Base-by-base conservation (phyloP, 2,888 invertebrate genomes). In the Plutella xylostella region DNA sequence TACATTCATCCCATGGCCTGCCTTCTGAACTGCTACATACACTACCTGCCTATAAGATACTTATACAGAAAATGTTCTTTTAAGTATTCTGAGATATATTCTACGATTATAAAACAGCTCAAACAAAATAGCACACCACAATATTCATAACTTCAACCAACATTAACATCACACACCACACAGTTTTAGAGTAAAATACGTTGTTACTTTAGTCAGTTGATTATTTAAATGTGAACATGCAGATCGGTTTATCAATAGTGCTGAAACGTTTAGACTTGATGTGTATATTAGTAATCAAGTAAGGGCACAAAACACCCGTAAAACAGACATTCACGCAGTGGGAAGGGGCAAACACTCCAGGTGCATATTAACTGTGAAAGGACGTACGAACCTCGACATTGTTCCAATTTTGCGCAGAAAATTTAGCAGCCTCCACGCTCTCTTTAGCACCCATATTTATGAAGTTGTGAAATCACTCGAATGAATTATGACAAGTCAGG, bases 401-500 rank as follows among this genome's bases (percentile, higher is more conserved):
- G 84, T 89, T 90, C 91, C 91, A 91, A 84, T 89, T 90, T 86
- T 91, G 90, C 83, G 90, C 88, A 85, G 90, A 90, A 86, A 90
- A 88, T 88, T 91, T 91, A 73, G 89, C 90, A 70, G 90, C 90
- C 78, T 91, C 91, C 76, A 91, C 91, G 87, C 91, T 91, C 77
- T 90, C 90, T 87, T 91, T 91, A 77, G 91, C 91, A 83, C 91
- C 91, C 91, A 91, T 91, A 74, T 83, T 85, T 79, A 78, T 66
- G 71, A 68, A 74, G 65, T 72, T 63, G 74, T 74, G 72, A 73
- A 67, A 73, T 76, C 82, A 79, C 82, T 80, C 70, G 65, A 72
- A 77, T 77, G 71, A 68, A 68, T 69, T 74, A 78, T 72, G 77
- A 71, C 60, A 74, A 72, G 68, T 72, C 70, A 65, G 65, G 73